These are phyloP conservation scores for Ctenochaetus hawaiiensis DNA, from an alignment of 2,797 vertebrate species.

Conservation along the genomic window DNA sequence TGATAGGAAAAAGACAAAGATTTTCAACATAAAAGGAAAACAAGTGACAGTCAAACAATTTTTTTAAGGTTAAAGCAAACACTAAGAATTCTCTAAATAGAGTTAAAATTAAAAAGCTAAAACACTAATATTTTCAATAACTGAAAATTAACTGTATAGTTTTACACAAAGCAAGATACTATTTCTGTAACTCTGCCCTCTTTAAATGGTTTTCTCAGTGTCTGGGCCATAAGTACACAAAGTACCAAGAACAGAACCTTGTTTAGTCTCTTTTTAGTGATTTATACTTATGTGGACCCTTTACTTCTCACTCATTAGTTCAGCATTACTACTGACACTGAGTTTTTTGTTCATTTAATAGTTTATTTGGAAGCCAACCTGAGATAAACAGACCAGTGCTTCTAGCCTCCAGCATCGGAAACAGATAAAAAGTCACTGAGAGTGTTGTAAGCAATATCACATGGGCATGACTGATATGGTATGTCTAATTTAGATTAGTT, in stretches of 20 bases:
- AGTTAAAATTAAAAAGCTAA: too few species aligned
- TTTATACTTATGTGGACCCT: not conserved
- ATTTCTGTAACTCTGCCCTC: not conserved
- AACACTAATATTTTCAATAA: too few species aligned
- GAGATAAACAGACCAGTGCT: not conserved
- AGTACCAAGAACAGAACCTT: not conserved
- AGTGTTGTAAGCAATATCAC: conserved; percentile 45
- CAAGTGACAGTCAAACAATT: not conserved
- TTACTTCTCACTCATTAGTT: not conserved
- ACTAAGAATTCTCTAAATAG: too few species aligned
- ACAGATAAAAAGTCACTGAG: conserved; percentile 32
- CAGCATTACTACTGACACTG: not conserved
- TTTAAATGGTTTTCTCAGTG: not conserved
- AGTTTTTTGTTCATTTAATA: not conserved
- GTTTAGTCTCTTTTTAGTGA: not conserved
- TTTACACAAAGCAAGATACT: too few species aligned
- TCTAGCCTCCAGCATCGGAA: not conserved
- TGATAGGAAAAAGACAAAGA: not conserved
- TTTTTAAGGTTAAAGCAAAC: not conserved
- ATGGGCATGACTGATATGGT: conserved; percentile 63
- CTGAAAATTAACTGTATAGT: too few species aligned
- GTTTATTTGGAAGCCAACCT: not conserved
- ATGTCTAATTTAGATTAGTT: conserved; percentile 64
- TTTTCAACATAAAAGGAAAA: not conserved
- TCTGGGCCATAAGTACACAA: not conserved